A percentile compares a stretch with the other conserved stretches of the same genome.
phyloP scores from a whole-genome alignment of 2,888 invertebrate genomes.

The Aelia acuminata region DNA sequence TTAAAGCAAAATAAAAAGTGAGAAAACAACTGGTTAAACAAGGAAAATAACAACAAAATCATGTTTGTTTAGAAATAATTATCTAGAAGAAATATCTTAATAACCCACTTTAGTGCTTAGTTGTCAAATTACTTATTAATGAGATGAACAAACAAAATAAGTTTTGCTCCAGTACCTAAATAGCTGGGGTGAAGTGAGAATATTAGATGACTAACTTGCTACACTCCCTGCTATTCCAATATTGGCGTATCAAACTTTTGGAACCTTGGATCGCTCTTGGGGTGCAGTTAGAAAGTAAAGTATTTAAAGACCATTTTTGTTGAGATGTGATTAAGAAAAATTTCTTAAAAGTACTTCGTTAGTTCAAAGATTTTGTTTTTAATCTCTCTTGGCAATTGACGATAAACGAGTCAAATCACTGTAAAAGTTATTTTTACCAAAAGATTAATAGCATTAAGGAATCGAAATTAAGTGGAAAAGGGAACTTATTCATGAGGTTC shows the following conservation, averaged over 20 bases:
- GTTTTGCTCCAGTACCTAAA: not conserved
- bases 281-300: not conserved
- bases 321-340: not conserved
- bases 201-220: not conserved
- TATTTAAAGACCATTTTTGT: not conserved
- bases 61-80: too few relatives aligned
- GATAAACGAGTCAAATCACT: not conserved
- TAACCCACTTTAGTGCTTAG: too few relatives aligned
- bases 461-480: not conserved
- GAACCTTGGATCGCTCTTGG: not conserved
- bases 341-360: not conserved
- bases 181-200: not conserved
- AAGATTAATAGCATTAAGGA: not conserved
- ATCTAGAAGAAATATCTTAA: too few relatives aligned
- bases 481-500: not conserved
- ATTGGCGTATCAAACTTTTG: not conserved
- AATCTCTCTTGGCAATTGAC: not conserved
- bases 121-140: not conserved
- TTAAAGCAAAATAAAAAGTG: too few relatives aligned
- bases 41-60: too few relatives aligned
- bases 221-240: not conserved
- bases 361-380: not conserved
- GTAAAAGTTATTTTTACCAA: not conserved
- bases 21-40: too few relatives aligned
- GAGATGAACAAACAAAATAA: not conserved